These are phyloP conservation scores for Hydriomena furcata DNA, from an alignment of 2,888 invertebrate genomes.

Conservation along the genomic window DNA sequence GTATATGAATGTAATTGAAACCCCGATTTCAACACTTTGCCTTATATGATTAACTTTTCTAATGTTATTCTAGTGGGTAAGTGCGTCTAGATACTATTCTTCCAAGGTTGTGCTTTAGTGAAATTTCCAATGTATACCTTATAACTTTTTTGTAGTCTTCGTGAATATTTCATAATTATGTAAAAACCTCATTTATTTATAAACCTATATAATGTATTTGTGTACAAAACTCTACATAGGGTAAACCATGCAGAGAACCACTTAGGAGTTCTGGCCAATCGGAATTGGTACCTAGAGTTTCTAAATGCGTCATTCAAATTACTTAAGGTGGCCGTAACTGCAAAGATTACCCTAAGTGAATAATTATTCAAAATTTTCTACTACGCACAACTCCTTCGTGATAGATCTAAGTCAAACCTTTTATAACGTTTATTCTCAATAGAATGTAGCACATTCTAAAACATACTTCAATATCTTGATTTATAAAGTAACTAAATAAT, in stretches of 20 bases:
- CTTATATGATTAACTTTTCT: conserved; percentile 76
- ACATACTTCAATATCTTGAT: conserved; percentile 1
- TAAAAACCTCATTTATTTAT: conserved; percentile 51
- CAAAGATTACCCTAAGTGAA: no score
- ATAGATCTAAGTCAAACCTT: conserved; percentile 58
- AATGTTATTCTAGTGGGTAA: conserved; percentile 76
- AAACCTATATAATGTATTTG: conserved; percentile 48
- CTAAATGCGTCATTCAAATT: no score
- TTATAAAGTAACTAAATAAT: conserved; percentile 30
- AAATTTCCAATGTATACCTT: conserved; percentile 68
- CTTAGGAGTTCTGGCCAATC: no score
- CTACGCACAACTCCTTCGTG: conserved; percentile 80
- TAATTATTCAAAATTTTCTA: conserved; percentile 68
- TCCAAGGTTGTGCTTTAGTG: conserved; percentile 83
- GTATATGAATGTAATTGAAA: conserved; percentile 59
- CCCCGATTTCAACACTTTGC: conserved; percentile 81
- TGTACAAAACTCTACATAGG: conserved; percentile 64
- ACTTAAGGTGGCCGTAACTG: no score
- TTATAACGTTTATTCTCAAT: conserved; percentile 50
- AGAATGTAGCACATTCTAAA: conserved; percentile 47
- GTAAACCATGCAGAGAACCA: no score
- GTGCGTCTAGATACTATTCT: conserved; percentile 81
- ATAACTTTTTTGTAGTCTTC: conserved; percentile 45
- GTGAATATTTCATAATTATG: conserved; percentile 46
- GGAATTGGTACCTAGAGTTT: no score